phyloP scores from a whole-genome alignment of 2,797 vertebrate species.

The Rhabdophis nuchalis region DNA sequence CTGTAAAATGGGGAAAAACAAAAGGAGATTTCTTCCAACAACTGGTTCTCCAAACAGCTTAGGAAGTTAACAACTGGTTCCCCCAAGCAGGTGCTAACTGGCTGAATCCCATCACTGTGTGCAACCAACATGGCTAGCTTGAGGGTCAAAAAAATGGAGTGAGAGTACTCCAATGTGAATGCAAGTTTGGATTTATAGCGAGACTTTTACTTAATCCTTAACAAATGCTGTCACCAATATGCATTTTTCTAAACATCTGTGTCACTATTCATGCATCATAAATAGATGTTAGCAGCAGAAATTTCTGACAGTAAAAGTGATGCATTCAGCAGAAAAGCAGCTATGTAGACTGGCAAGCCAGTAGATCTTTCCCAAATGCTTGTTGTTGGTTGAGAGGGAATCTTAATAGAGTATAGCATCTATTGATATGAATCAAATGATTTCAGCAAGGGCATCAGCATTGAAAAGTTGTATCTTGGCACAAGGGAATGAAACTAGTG shows the following conservation, averaged over 20 bases:
- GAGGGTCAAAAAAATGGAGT: neutral
- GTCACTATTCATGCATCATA: neutral
- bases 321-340: neutral
- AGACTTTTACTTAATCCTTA: neutral
- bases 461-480: constrained; percentile 23
- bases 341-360: neutral
- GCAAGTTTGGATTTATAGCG: neutral
- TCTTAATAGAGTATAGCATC: neutral
- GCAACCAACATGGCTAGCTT: neutral
- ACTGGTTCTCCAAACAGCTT: too few relatives aligned
- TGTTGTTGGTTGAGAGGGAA: neutral
- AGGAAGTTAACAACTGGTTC: too few relatives aligned
- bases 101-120: too few relatives aligned
- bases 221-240: neutral
- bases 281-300: neutral
- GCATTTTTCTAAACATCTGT: neutral
- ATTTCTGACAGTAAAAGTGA: neutral
- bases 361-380: neutral
- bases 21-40: too few relatives aligned
- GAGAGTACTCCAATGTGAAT: neutral
- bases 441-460: neutral
- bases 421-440: neutral
- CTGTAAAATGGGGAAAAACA: too few relatives aligned
- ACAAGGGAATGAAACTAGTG: neutral
- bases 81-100: too few relatives aligned